phyloP scores from a whole-genome alignment of 2,888 invertebrate species.

The Andrena minutula region DNA sequence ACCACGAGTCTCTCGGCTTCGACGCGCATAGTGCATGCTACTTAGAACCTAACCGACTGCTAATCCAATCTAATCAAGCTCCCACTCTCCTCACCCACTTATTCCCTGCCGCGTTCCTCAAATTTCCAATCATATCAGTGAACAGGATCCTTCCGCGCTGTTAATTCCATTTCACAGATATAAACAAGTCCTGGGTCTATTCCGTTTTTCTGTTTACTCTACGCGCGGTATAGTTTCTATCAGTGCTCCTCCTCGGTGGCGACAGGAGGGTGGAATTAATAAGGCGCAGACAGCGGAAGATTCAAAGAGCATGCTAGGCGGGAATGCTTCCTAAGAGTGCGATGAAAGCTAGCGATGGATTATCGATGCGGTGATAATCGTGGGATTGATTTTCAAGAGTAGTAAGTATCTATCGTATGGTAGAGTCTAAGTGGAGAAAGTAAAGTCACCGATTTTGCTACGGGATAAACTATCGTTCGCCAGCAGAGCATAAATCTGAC shows the following conservation, averaged over 20 bases:
- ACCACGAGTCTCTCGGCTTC: conserved; percentile 35
- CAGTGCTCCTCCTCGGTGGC: conserved; percentile 32
- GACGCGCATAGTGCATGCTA: conserved; percentile 5
- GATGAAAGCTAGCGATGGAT: conserved; percentile 18
- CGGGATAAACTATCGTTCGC: conserved; percentile 12
- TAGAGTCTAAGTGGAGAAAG: background rate
- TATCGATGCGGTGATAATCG: conserved; percentile 7
- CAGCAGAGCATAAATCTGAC: conserved; percentile 41
- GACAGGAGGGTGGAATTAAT: conserved; percentile 61
- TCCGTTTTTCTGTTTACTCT: conserved; percentile 54
- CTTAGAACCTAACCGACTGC: background rate
- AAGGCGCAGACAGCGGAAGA: conserved; percentile 53
- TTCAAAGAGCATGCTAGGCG: conserved; percentile 40
- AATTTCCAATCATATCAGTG: background rate
- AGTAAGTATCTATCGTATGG: too few species aligned
- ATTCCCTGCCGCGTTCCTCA: background rate
- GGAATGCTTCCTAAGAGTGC: conserved; percentile 11
- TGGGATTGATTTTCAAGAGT: background rate
- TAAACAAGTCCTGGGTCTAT: conserved; percentile 35
- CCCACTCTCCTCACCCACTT: background rate
- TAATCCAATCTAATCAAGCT: too few species aligned
- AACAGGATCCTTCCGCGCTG: conserved; percentile 15
- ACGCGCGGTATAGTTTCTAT: conserved; percentile 51
- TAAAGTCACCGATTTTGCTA: conserved; percentile 1
- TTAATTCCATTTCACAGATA: conserved; percentile 52